Evolutionary conservation across 1,140 invertebrate species (phyloP).

Genomic region (Mactra quadrangularis): DNA sequence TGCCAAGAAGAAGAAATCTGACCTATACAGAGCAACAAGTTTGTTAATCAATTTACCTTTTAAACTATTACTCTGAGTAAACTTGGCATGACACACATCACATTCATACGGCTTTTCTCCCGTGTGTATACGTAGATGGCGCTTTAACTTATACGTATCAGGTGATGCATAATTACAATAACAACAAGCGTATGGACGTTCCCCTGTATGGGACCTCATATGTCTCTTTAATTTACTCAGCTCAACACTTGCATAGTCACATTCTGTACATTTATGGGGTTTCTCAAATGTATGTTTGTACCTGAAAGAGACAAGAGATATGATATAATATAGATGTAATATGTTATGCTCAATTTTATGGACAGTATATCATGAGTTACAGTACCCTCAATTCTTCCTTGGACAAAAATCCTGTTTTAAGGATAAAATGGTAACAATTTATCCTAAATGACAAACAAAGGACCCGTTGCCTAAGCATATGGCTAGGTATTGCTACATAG

Average conservation of each 20-base stretch:
- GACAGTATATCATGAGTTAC: too few species aligned
- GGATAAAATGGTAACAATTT: too few species aligned
- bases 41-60: constrained; percentile 62
- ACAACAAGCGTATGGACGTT: constrained; percentile 88
- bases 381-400: not conserved
- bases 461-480: too few species aligned
- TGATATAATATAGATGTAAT: too few species aligned
- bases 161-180: constrained; percentile 99
- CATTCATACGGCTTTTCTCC: constrained; percentile 96
- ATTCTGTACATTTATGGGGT: constrained; percentile 96
- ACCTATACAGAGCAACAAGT: too few species aligned
- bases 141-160: constrained; percentile 97
- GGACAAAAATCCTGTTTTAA: too few species aligned
- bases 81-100: constrained; percentile 90
- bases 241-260: constrained; percentile 97
- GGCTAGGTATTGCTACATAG: too few species aligned
- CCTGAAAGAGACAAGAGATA: constrained; percentile 6
- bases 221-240: constrained; percentile 96
- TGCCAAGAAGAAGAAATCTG: too few species aligned
- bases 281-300: constrained; percentile 96
- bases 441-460: too few species aligned
- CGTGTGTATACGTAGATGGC: constrained; percentile 97
- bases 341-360: too few species aligned
- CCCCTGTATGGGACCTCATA: constrained; percentile 92
- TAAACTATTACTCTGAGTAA: constrained; percentile 97